phyloP scores from a whole-genome alignment of 2,113 vertebrate genomes.

The Larimichthys crocea region DNA sequence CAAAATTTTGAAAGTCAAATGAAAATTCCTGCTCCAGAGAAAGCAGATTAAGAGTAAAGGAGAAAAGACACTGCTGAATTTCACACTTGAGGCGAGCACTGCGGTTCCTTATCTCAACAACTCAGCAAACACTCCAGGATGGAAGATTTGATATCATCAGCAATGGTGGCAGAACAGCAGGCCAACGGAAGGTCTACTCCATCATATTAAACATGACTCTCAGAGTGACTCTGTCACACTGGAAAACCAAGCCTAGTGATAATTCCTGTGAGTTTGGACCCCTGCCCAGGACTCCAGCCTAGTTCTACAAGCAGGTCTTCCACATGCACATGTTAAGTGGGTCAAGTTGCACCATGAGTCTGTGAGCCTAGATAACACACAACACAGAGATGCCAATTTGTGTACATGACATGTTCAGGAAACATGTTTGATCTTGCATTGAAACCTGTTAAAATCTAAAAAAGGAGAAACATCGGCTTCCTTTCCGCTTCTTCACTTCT shows the following conservation, averaged over 20 bases:
- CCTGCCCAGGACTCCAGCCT: slow-evolving; percentile 59
- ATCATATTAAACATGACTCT: slow-evolving; percentile 68
- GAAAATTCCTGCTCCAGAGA: slow-evolving; percentile 24
- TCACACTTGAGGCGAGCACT: slow-evolving; percentile 53
- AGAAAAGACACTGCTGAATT: slow-evolving; percentile 59
- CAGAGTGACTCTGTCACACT: slow-evolving; percentile 52
- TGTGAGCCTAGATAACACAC: slow-evolving; percentile 27
- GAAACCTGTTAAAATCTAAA: slow-evolving; percentile 4
- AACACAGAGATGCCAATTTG: slow-evolving; percentile 30
- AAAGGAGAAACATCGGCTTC: slow-evolving; percentile 16
- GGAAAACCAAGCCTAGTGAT: slow-evolving; percentile 65
- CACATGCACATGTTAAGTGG: slow-evolving; percentile 63
- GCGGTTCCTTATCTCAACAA: slow-evolving; percentile 61
- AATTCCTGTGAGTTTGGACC: slow-evolving; percentile 65
- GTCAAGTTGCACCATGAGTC: slow-evolving; percentile 58
- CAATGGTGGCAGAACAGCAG: slow-evolving; percentile 53
- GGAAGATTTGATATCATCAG: slow-evolving; percentile 66
- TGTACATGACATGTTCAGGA: not conserved
- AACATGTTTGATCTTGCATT: not conserved
- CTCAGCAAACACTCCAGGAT: slow-evolving; percentile 55
- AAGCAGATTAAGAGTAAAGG: slow-evolving; percentile 41
- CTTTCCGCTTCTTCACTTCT: slow-evolving; percentile 36
- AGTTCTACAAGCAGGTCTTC: slow-evolving; percentile 56
- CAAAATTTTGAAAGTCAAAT: slow-evolving; percentile 19
- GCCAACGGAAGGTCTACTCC: slow-evolving; percentile 48